A percentile compares a stretch with the other conserved stretches of the same genome.
These are phyloP conservation scores for Acanthosepion pharaonis DNA, from an alignment of 2,888 invertebrate species.

Conservation along the genomic window DNA sequence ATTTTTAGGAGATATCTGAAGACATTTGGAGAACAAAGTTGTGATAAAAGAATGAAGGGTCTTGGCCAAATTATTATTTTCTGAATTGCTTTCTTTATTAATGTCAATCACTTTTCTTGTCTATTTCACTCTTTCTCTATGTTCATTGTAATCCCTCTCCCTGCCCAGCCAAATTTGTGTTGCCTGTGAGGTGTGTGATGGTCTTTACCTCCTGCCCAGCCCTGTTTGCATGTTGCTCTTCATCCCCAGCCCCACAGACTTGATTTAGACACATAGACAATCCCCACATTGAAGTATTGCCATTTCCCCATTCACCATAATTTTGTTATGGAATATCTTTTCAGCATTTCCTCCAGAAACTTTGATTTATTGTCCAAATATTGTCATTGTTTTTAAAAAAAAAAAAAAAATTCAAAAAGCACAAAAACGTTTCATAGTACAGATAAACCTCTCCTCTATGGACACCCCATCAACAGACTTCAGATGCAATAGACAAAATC, in stretches of 20 bases:
- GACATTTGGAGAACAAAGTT: not conserved
- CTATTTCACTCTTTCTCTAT: not conserved
- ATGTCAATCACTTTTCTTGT: not conserved
- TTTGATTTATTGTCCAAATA: not conserved
- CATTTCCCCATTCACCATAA: not conserved
- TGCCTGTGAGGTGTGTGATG: not conserved
- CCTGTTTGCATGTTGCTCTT: constrained; percentile 43
- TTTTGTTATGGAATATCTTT: not conserved
- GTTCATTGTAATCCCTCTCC: not conserved
- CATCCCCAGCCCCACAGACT: not conserved
- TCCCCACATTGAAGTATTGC: not conserved
- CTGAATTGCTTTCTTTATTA: not conserved
- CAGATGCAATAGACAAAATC: too few species aligned
- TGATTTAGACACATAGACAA: not conserved
- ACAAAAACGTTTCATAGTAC: too few species aligned
- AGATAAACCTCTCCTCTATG: too few species aligned
- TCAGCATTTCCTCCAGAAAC: not conserved
- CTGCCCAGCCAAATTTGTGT: not conserved
- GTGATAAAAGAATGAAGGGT: not conserved
- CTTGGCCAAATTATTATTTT: not conserved
- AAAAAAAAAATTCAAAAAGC: not conserved
- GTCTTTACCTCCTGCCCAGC: not conserved
- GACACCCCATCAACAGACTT: too few species aligned
- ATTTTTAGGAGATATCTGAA: not conserved
- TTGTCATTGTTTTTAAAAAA: not conserved